phyloP scores from a whole-genome alignment of 2,888 invertebrate species.

The Mellilla xanthometata region DNA sequence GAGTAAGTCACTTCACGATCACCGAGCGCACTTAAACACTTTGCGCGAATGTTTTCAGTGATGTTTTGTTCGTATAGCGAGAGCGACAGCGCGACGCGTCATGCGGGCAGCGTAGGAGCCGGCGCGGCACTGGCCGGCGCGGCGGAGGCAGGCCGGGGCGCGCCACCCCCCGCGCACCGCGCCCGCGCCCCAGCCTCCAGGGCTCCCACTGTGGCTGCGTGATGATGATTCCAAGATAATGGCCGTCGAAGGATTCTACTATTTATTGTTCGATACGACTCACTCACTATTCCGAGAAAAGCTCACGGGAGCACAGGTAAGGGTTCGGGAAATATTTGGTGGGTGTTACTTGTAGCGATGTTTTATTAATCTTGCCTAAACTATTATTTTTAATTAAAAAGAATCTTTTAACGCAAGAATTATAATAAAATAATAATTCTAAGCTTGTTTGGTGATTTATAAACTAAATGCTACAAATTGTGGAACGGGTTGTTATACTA shows the following conservation, averaged over 20 bases:
- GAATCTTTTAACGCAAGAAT: too few species aligned
- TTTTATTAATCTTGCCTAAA: too few species aligned
- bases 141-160: conserved; percentile 66
- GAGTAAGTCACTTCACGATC: conserved; percentile 27
- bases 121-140: conserved; percentile 70
- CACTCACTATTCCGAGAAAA: conserved; percentile 60
- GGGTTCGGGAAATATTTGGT: too few species aligned
- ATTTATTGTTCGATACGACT: conserved; percentile 75
- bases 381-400: too few species aligned
- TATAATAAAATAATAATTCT: too few species aligned
- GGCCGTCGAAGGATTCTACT: conserved; percentile 75
- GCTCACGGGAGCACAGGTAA: conserved; percentile 44
- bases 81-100: conserved; percentile 48
- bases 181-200: conserved; percentile 70
- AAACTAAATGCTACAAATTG: too few species aligned
- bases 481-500: too few species aligned
- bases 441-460: too few species aligned
- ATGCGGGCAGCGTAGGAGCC: conserved; percentile 66
- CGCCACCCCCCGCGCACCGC: conserved; percentile 52
- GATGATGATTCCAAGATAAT: conserved; percentile 79
- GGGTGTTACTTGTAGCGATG: too few species aligned
- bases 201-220: conserved; percentile 72
- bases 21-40: conserved; percentile 40
- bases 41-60: conserved; percentile 59
- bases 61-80: conserved; percentile 59